These are phyloP conservation scores for Caenorhabditis sp. DNA, from an alignment of 2,888 invertebrate genomes.

Conservation along the genomic window DNA sequence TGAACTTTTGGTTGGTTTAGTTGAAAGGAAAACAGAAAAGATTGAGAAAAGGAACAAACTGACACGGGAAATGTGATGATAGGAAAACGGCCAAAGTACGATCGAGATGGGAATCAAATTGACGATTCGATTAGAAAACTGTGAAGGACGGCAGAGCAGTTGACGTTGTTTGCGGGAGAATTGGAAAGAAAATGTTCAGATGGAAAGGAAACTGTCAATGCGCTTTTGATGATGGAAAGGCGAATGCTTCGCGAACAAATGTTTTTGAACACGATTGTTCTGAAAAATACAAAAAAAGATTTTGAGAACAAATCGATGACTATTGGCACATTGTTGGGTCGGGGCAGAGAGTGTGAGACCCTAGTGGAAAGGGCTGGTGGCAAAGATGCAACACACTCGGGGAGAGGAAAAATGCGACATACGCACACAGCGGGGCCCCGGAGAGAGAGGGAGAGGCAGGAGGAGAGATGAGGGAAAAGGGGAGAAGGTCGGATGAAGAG, in stretches of 20 bases:
- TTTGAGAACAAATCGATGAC: not conserved
- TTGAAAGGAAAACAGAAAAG: conserved; percentile 11
- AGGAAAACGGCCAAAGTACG: conserved; percentile 2
- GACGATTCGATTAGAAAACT: too few species aligned
- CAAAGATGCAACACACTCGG: conserved; percentile 33
- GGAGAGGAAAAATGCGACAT: conserved; percentile 27
- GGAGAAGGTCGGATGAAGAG: conserved; percentile 12
- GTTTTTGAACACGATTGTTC: not conserved
- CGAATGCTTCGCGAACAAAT: not conserved
- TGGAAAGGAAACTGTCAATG: not conserved
- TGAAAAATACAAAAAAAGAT: not conserved
- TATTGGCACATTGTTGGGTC: conserved; percentile 8
- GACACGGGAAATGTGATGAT: conserved; percentile 11
- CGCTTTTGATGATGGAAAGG: not conserved
- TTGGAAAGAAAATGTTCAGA: too few species aligned
- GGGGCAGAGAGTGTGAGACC: conserved; percentile 7
- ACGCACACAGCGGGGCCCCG: conserved; percentile 22
- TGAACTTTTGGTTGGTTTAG: not conserved
- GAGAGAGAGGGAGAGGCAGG: conserved; percentile 26
- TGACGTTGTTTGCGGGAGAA: too few species aligned
- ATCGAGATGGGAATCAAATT: too few species aligned
- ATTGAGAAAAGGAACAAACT: conserved; percentile 17
- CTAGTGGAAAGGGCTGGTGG: conserved; percentile 16
- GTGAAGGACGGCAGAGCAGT: too few species aligned
- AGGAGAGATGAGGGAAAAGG: conserved; percentile 16